Evolutionary conservation across 2,797 vertebrate species (phyloP), one percentile per base, ranked within the genome.

Genomic region (Scarus forsteni): DNA sequence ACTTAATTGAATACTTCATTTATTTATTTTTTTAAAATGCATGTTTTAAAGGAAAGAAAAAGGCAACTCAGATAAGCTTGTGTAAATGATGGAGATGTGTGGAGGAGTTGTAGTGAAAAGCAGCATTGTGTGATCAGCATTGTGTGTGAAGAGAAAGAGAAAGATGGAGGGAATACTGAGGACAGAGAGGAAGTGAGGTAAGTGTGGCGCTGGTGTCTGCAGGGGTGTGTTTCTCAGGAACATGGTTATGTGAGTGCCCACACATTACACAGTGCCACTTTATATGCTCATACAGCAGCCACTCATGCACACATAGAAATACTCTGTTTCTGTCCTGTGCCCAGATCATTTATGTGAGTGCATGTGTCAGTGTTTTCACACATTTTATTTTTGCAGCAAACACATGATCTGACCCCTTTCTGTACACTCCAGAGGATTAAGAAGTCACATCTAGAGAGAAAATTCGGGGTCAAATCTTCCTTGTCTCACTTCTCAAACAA

Each of bases 291-390:
- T 54, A 57, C 62, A 64, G 43, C 11, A 48, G 61, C 27, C 60
- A 56, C 51, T 18, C 19, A 38, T 38, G 44, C 66, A 64, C 53
- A 71, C 72, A 80, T 56, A 61, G 5, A 51, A 53, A 60, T 14
- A 66, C 67, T 57, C 63, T 57, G 35, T 49, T 49, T 46, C 56
- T 66, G 44, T 77, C 58, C 62, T 84, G 73, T 62, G 63, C 77
- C 84, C 77, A 58, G 68, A 85, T 89, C 87, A 92, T 90, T 88
- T 83, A 90, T 89, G 84, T 85, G 85, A 79, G 68, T 65, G 80
- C 58, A 73, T 43, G 83, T 85, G 85, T 89, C 80, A 78, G 39
- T 81, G 78, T 90, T 85, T 92, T 83, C 68, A 81, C 84, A 87
- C 75, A 78, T 86, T 81, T 83, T 76, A 81, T 64, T 45, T 64